phyloP scores from a whole-genome alignment of 2,113 vertebrate genomes.

The Crotalus helleri region DNA sequence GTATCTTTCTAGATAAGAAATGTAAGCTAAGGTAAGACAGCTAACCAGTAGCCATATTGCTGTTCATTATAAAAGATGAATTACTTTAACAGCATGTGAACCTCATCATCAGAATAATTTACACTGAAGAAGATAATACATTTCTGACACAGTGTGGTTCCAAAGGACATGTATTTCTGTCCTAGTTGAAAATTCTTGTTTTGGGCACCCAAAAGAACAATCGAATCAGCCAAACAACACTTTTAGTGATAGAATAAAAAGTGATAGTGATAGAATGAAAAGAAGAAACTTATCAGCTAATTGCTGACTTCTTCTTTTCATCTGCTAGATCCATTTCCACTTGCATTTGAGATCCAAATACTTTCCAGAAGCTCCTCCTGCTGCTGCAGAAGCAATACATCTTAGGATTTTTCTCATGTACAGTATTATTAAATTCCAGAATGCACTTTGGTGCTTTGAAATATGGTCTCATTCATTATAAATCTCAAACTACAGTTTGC shows the following conservation, averaged over 20 bases:
- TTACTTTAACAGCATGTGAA: not conserved
- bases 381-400: constrained; percentile 8
- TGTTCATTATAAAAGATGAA: not conserved
- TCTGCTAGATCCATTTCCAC: not conserved
- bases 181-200: not conserved
- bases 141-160: not conserved
- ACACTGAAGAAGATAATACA: not conserved
- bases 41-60: not conserved
- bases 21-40: not conserved
- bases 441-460: constrained; percentile 54
- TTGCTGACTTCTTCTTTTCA: constrained; percentile 27
- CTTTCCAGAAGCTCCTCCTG: constrained; percentile 12
- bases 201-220: not conserved
- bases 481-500: constrained; percentile 61
- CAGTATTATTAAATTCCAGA: constrained; percentile 47
- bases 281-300: not conserved
- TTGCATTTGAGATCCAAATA: constrained; percentile 42
- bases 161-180: not conserved
- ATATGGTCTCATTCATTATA: constrained; percentile 57
- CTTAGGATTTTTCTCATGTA: constrained; percentile 29
- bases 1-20: not conserved
- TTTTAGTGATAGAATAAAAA: constrained; percentile 17
- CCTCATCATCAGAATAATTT: not conserved
- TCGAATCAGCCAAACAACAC: not conserved
- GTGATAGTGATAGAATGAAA: constrained; percentile 4